Base-by-base conservation (phyloP, 2,797 vertebrate genomes). In the Chelon labrosus region DNA sequence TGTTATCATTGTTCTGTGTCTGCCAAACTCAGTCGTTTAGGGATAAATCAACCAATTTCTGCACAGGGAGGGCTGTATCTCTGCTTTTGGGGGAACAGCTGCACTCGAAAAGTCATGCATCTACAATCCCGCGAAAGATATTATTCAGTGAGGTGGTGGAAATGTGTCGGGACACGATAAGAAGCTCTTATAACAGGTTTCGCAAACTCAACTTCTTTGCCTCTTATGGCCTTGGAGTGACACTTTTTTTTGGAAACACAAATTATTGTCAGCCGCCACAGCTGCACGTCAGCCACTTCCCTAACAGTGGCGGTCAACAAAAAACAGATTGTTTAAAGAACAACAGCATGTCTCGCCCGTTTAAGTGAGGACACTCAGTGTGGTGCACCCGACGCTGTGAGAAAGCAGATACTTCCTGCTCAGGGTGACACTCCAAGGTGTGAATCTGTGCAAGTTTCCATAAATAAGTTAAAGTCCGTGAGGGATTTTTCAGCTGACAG, bases 121-220 rank as follows among this genome's bases (percentile, higher is more conserved):
- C 56, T 75, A 55, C 10, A 42, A 66, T 46, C 35, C 46, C 38
- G 50, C 70, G 59, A 70, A 63, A 59, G 25, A 68, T 65, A 50
- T 55, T 39, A 47, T 70, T 79, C 10, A 11, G 37, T 27, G 53
- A 63, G 72, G 35, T 56, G 5, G 38, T 65, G 35, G 31, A 73
- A 53, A 83, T 83, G 67, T 83, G 59, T 55, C 63, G 16, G 54
- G 69, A 65, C 47, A 64, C 0, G 70, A 85, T 86, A 74, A 73
- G 70, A 74, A 44, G 54, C 60, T 75, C 79, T 76, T 37, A 39
- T 12, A 84, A 65, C 44, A 80, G 55, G 49, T 63, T 78, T 80
- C 35, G 27, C 47, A 19, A 6, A 11, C 35, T 70, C 44, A 46
- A 53, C 72, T 64, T 56, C 22, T 61, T 20, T 41, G 57, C 54